A percentile compares a stretch with the other conserved stretches of the same genome.
phyloP scores from a whole-genome alignment of 2,113 vertebrate species.

The Theropithecus gelada region DNA sequence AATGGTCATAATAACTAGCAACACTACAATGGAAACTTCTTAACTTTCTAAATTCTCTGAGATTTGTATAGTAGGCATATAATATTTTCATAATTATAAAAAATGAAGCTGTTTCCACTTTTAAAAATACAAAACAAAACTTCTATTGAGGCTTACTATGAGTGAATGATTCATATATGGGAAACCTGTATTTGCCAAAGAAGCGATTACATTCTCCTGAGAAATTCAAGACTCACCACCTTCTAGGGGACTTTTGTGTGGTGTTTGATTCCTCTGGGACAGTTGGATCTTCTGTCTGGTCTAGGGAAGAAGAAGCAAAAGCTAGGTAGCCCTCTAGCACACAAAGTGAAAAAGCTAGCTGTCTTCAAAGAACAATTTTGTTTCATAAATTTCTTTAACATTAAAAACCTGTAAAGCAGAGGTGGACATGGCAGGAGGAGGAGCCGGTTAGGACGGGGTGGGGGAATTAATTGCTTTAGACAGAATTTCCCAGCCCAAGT shows the following conservation, averaged over 20 bases:
- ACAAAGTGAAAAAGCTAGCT: background rate
- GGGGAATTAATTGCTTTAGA: background rate
- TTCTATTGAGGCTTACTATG: background rate
- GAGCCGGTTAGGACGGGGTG: background rate
- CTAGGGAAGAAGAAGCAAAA: background rate
- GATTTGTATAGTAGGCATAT: background rate
- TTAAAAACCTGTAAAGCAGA: background rate
- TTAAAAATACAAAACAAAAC: background rate
- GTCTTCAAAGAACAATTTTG: background rate
- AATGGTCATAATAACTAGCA: background rate
- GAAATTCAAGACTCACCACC: background rate
- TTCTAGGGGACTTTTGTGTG: background rate
- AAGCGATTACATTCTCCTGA: background rate
- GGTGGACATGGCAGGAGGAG: background rate
- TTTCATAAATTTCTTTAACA: background rate
- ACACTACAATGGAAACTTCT: background rate
- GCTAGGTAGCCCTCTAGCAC: background rate
- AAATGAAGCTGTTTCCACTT: background rate
- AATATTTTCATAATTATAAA: slow-evolving; percentile 20
- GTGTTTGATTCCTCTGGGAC: background rate
- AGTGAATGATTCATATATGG: background rate
- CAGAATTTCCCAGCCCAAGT: background rate
- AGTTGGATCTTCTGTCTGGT: background rate
- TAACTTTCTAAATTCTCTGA: background rate
- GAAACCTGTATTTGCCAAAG: background rate